Base-by-base conservation (phyloP, 2,888 invertebrate species). In the Agriopis leucophaearia region DNA sequence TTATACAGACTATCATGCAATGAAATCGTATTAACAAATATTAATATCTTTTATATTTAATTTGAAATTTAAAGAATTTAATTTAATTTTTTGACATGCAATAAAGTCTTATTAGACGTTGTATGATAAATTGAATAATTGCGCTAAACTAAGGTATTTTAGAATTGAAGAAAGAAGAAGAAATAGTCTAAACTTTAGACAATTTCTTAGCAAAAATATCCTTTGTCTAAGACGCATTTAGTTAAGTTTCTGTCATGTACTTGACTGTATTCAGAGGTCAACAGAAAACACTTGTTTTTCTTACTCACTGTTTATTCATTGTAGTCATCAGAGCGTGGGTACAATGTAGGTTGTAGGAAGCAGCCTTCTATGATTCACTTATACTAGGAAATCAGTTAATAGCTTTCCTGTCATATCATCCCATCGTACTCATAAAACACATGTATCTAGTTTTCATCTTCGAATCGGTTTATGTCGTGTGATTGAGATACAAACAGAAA, bases 321-420 rank as follows among this genome's bases (percentile, higher is more conserved):
- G 67, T 36, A 66, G 38, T 58, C 62, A 54, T 42, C 62, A 38
- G 45, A 66, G 67, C 67, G 67, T 67, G 67, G 67, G 67, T 48
- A 42, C 54, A 8, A 40, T 48, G 63, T 66, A 66, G 62, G 62
- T 18, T 66, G 16, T 66, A 48, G 63, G 63, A 67, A 67, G 58
- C 54, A 48, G 16, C 38, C 15, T 52, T 50, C 16, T 44, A 48
- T 67, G 67, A 67, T 67, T 67, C 67, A 67, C 6, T 40, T n/a
- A 12, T 67, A 67, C 63, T 63, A 63, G 58, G 67, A 67, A 67
- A 67, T 59, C 44, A n/a, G n/a, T 27, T 15, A 48, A 42, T 59
- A 59, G 50, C 16, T 40, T 42, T 42, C 36, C 50, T 50, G 50
- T 27, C 27, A 27, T 27, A 27, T 27, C 27, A 27, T 27, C 27